Evolutionary conservation across 2,888 invertebrate genomes (phyloP).

Genomic region (Strigamia transsilvanica): DNA sequence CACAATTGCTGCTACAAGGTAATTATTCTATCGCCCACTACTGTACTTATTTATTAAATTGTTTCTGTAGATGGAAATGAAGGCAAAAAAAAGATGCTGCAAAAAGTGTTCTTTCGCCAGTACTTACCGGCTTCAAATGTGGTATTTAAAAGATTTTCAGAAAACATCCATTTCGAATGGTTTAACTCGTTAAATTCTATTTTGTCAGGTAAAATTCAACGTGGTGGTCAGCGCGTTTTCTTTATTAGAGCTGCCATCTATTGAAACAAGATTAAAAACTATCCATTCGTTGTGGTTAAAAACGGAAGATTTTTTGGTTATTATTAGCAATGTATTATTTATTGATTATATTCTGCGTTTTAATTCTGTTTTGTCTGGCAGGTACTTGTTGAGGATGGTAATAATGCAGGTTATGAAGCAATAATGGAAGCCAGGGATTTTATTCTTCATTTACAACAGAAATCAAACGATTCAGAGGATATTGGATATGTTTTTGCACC

Average conservation of each 20-base stretch:
- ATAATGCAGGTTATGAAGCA: constrained; percentile 79
- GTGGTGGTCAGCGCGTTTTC: background rate
- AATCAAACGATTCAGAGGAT: constrained; percentile 57
- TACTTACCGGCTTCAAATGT: constrained; percentile 75
- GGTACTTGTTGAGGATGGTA: constrained; percentile 80
- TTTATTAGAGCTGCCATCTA: constrained; percentile 4
- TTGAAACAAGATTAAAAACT: constrained; percentile 32
- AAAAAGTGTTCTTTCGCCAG: constrained; percentile 78
- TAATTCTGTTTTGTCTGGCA: background rate
- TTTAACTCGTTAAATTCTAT: too few relatives aligned
- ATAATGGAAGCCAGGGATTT: constrained; percentile 86
- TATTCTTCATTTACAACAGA: constrained; percentile 70
- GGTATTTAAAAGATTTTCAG: constrained; percentile 62
- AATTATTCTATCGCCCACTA: constrained; percentile 14
- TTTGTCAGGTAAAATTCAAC: constrained; percentile 5
- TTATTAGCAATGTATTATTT: background rate
- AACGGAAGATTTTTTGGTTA: constrained; percentile 11
- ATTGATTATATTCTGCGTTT: constrained; percentile 1
- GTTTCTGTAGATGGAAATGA: constrained; percentile 68
- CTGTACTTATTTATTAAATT: constrained; percentile 28
- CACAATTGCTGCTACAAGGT: constrained; percentile 74
- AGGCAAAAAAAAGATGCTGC: constrained; percentile 70
- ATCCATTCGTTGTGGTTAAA: constrained; percentile 28
- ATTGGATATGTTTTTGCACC: constrained; percentile 74
- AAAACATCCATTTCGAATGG: too few relatives aligned